These are phyloP conservation scores for Alca torda DNA, from an alignment of 2,797 vertebrate species.

Conservation along the genomic window DNA sequence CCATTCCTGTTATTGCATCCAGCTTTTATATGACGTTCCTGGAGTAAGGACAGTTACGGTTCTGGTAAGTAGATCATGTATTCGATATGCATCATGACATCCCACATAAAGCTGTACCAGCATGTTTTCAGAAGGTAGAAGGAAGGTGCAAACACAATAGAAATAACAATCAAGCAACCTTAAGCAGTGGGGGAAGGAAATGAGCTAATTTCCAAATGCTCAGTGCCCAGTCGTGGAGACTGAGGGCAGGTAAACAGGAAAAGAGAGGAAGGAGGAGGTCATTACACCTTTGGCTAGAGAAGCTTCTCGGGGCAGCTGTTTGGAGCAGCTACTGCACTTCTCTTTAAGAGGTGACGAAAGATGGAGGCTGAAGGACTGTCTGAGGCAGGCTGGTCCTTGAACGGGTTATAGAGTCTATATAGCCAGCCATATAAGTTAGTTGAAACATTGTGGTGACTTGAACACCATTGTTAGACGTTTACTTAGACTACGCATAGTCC, in stretches of 20 bases:
- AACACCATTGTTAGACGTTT: neutral
- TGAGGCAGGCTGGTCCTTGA: neutral
- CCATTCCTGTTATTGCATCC: neutral
- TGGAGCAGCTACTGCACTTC: neutral
- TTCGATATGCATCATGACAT: neutral
- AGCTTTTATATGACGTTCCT: neutral
- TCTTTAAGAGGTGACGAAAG: neutral
- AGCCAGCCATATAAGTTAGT: neutral
- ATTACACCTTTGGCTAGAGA: conserved; percentile 54
- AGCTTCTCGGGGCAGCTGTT: neutral
- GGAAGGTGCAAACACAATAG: conserved; percentile 60
- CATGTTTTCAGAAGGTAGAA: conserved; percentile 51
- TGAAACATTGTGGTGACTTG: neutral
- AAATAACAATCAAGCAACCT: conserved; percentile 51
- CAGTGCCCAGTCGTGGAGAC: conserved; percentile 30
- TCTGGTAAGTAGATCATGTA: neutral
- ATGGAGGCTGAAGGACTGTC: neutral
- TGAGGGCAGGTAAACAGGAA: conserved; percentile 63
- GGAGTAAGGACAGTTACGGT: neutral
- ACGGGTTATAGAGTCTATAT: rapidly evolving
- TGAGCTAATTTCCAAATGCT: conserved; percentile 62
- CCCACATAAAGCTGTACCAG: neutral
- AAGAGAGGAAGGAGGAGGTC: conserved; percentile 57
- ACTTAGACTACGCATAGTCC: neutral
- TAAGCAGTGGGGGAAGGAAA: conserved; percentile 57